Conservation (phyloP, 2,113 vertebrate species). For the Serinus canaria region DNA sequence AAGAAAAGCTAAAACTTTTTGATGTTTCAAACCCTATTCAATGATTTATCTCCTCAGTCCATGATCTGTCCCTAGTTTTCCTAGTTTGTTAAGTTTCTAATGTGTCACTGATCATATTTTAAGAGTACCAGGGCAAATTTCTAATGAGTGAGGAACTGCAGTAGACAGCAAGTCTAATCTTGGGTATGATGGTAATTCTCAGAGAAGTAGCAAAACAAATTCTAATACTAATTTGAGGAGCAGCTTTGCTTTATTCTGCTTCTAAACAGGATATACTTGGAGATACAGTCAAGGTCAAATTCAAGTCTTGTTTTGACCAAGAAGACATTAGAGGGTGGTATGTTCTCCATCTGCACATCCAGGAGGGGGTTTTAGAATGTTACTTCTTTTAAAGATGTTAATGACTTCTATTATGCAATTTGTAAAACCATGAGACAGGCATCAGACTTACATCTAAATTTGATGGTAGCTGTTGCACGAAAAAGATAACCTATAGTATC, state of each 20-base stretch:
- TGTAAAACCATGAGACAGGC: neutral
- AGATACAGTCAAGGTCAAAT: neutral
- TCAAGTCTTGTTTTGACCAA: neutral
- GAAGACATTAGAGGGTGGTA: neutral
- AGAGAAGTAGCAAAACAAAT: neutral
- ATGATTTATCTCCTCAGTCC: neutral
- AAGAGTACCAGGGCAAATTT: neutral
- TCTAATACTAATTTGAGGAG: neutral
- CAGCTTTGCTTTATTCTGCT: neutral
- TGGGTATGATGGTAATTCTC: neutral
- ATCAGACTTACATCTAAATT: neutral
- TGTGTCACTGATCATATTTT: neutral
- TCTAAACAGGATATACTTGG: neutral
- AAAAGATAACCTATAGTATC: neutral
- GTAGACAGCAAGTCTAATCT: neutral
- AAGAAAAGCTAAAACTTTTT: neutral
- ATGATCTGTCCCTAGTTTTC: neutral
- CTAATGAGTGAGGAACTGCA: neutral
- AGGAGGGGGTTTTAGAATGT: neutral
- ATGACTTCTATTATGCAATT: neutral
- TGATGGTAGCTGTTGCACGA: neutral
- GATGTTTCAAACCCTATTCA: neutral
- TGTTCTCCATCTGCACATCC: rapidly evolving
- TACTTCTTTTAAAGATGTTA: neutral
- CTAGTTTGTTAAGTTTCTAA: neutral